Conservation (phyloP, 2,113 vertebrate species). For the Todiramphus saurophagus region DNA sequence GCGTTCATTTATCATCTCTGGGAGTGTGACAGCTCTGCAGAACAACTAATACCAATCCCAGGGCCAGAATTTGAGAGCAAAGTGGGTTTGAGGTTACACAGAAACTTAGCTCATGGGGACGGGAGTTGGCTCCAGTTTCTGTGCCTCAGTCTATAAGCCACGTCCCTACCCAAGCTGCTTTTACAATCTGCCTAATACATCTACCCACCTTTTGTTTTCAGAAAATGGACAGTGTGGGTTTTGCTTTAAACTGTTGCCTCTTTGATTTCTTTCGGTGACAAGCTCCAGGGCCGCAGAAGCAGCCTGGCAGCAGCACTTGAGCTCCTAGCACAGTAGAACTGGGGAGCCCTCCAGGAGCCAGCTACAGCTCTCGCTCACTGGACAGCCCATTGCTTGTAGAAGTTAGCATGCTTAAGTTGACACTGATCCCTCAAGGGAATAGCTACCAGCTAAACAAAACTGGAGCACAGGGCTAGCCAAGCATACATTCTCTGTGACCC, state of each 20-base stretch:
- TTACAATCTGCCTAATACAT: neutral
- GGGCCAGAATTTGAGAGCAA: neutral
- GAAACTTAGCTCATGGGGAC: neutral
- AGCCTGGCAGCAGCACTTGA: neutral
- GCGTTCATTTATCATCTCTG: neutral
- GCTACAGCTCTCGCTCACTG: neutral
- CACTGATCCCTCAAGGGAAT: constrained; percentile 38
- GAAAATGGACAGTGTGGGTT: neutral
- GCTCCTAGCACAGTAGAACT: neutral
- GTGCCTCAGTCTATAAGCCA: neutral
- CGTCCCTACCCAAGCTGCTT: neutral
- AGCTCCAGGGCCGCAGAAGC: neutral
- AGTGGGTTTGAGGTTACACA: neutral
- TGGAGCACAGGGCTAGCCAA: constrained; percentile 50
- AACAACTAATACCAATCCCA: neutral
- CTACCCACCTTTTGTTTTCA: neutral
- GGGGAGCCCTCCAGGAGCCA: neutral
- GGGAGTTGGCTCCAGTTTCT: neutral
- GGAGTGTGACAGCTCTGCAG: neutral
- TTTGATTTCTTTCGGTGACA: neutral
- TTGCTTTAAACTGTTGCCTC: neutral
- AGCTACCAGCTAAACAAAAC: constrained; percentile 51
- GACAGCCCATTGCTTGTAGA: neutral
- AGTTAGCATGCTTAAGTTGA: constrained; percentile 35
- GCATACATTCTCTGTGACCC: constrained; percentile 35